Percentiles rank a stretch among this genome's conserved stretches.
These are phyloP conservation scores for Pachycephus smyrnensis DNA, from an alignment of 2,888 invertebrate genomes.

Conservation along the genomic window DNA sequence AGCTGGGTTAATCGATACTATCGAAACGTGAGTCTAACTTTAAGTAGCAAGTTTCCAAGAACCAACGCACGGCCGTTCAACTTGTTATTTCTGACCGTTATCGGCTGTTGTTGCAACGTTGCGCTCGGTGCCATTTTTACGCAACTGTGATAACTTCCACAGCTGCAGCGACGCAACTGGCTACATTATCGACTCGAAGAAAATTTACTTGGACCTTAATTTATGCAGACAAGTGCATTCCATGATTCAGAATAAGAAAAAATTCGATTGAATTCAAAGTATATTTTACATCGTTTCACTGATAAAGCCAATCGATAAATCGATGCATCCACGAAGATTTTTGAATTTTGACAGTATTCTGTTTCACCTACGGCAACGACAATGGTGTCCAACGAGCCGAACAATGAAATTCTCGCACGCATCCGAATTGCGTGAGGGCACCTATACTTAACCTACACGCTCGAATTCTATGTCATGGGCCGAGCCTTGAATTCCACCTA, in stretches of 20 bases:
- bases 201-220: not conserved
- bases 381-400: not conserved
- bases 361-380: not conserved
- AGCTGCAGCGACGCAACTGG: not conserved
- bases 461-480: constrained; percentile 58
- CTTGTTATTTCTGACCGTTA: constrained; percentile 52
- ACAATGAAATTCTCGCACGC: not conserved
- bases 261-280: not conserved
- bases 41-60: constrained; percentile 19
- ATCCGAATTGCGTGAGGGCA: not conserved
- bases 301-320: not conserved
- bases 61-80: constrained; percentile 47
- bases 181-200: not conserved
- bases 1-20: not conserved
- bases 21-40: not conserved
- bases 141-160: not conserved
- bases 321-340: not conserved
- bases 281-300: not conserved
- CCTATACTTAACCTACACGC: not conserved
- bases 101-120: constrained; percentile 47
- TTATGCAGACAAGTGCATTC: not conserved
- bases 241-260: not conserved
- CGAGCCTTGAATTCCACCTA: constrained; percentile 54
- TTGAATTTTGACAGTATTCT: not conserved
- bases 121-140: constrained; percentile 4